A percentile compares a stretch with the other conserved stretches of the same genome.
Evolutionary conservation across 53 echinoderm and acorn worm genomes (phyloP).

Genomic region (Apostichopus leukothele): DNA sequence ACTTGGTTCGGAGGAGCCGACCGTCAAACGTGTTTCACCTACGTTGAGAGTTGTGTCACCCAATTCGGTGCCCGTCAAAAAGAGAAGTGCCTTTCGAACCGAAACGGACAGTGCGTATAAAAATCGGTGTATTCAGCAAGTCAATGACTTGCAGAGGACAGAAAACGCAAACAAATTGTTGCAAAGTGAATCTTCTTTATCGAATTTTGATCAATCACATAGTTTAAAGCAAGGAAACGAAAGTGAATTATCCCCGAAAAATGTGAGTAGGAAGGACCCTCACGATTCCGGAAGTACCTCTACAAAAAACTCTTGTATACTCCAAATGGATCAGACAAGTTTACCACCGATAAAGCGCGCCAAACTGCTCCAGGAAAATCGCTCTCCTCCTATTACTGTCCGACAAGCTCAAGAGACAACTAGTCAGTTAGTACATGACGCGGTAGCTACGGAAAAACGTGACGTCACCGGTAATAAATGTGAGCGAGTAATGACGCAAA

Average conservation of each 20-base stretch:
- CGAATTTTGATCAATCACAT: background rate
- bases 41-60: constrained; percentile 43
- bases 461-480: background rate
- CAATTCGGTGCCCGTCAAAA: constrained; percentile 47
- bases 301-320: background rate
- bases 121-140: constrained; percentile 29
- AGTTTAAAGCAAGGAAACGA: background rate
- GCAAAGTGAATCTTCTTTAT: background rate
- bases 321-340: background rate
- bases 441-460: background rate
- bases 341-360: constrained; percentile 11
- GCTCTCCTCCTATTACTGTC: background rate
- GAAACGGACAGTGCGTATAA: constrained; percentile 8
- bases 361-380: background rate
- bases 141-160: background rate
- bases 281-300: background rate
- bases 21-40: constrained; percentile 28
- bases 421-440: background rate
- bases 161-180: constrained; percentile 4
- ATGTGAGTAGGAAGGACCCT: background rate
- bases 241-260: background rate
- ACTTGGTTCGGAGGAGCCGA: constrained; percentile 2
- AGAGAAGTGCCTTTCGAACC: constrained; percentile 51
- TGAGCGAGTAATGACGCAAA: background rate
- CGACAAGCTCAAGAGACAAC: background rate